phyloP scores from a whole-genome alignment of 2,113 vertebrate species.

The Crocuta crocuta region DNA sequence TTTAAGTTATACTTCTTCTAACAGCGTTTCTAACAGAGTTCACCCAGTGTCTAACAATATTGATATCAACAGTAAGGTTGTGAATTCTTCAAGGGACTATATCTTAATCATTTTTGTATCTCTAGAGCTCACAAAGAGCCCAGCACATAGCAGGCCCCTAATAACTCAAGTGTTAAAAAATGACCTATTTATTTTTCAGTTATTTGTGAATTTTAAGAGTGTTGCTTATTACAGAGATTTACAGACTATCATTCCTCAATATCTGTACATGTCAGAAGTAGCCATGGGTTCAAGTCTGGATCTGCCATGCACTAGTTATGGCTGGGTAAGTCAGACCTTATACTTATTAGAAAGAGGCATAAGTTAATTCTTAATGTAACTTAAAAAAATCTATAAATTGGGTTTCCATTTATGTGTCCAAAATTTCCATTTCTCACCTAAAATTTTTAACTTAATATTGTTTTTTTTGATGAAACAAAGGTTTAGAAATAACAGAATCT shows the following conservation, averaged over 20 bases:
- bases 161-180: background rate
- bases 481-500: conserved; percentile 8
- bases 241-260: background rate
- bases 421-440: conserved; percentile 50
- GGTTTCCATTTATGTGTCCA: conserved; percentile 3
- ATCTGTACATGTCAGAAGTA: background rate
- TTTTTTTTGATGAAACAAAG: conserved; percentile 38
- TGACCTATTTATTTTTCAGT: background rate
- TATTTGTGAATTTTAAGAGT: conserved; percentile 28
- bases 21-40: conserved; percentile 23
- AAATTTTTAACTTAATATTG: background rate
- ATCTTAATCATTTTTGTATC: conserved; percentile 6
- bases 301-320: background rate
- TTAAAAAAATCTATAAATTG: background rate
- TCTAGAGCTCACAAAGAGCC: conserved; percentile 1
- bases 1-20: conserved; percentile 33
- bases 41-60: conserved; percentile 32
- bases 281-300: background rate
- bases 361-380: conserved; percentile 35
- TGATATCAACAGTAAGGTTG: conserved; percentile 9
- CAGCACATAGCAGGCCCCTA: background rate
- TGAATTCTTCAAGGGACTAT: background rate
- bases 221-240: conserved; percentile 35
- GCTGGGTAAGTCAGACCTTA: background rate
- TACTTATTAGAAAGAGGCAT: conserved; percentile 37